Base-by-base conservation (phyloP, 2,888 invertebrate species). In the Drosophila tripunctata region DNA sequence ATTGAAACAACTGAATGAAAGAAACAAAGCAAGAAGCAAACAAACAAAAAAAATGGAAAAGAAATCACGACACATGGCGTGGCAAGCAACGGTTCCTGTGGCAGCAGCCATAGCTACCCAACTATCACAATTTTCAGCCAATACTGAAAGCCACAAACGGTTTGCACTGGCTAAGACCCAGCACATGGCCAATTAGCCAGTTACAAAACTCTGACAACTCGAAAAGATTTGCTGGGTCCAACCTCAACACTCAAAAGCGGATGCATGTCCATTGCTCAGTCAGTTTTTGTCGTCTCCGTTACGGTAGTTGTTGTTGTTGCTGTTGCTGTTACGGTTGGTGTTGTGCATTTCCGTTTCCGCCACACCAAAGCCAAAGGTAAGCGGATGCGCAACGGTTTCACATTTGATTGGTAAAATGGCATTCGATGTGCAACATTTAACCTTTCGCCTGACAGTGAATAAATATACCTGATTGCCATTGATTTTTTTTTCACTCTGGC, bases 41-140 rank as follows among this genome's bases (percentile, higher is more conserved):
- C 17, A n/a, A n/a, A n/a, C n/a, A n/a, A n/a, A n/a, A n/a, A n/a
- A n/a, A n/a, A n/a, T n/a, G n/a, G n/a, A 19, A 50, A 57, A 47
- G 52, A 83, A 87, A 84, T 84, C 84, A 85, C 84, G 84, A 88
- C 76, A 85, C 81, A 88, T 85, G 78, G 84, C 84, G 84, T 85
- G 84, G 88, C 81, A 82, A 86, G 67, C 66, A 57, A 66, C 84
- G 78, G 84, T 87, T 82, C 67, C 41, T 57, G 40, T 27, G 44
- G 35, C 36, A 30, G 76, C 40, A 41, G 27, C n/a, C n/a, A 30
- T 24, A 14, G 2, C 19, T 17, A 14, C 33, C 38, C 41, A 73
- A 31, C 51, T 41, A 54, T 51, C 61, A 41, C 51, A 45, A 60
- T 60, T 67, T 51, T 27, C 21, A 22, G 12, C 24, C 10, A 12